phyloP scores from a whole-genome alignment of 2,797 vertebrate species.

The Florisuga fusca region DNA sequence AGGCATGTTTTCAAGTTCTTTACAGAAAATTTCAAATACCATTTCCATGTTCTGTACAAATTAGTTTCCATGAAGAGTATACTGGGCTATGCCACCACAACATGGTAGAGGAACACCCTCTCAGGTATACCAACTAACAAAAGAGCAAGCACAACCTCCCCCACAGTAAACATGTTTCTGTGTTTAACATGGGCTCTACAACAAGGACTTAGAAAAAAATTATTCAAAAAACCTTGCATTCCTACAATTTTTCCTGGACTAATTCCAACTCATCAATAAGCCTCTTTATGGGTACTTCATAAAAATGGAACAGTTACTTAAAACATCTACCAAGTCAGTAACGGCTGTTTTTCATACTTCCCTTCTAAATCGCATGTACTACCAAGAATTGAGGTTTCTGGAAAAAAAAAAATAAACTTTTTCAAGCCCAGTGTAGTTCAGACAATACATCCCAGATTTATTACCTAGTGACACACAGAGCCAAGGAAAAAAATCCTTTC shows the following conservation, averaged over 20 bases:
- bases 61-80: neutral
- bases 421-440: neutral
- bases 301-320: neutral
- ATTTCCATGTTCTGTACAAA: neutral
- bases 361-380: neutral
- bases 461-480: neutral
- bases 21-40: neutral
- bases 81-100: neutral
- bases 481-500: neutral
- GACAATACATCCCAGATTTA: neutral
- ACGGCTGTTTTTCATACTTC: neutral
- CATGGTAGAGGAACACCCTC: neutral
- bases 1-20: neutral
- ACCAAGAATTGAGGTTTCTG: neutral
- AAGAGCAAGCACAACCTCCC: neutral
- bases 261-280: neutral
- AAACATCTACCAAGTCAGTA: neutral
- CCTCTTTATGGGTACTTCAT: neutral
- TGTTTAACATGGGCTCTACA: neutral
- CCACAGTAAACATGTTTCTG: rapidly evolving
- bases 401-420: neutral
- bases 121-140: neutral
- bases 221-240: rapidly evolving
- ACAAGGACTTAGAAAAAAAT: neutral
- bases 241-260: neutral